phyloP scores from a whole-genome alignment of 2,888 invertebrate genomes.

The Sminthurides aquaticus region DNA sequence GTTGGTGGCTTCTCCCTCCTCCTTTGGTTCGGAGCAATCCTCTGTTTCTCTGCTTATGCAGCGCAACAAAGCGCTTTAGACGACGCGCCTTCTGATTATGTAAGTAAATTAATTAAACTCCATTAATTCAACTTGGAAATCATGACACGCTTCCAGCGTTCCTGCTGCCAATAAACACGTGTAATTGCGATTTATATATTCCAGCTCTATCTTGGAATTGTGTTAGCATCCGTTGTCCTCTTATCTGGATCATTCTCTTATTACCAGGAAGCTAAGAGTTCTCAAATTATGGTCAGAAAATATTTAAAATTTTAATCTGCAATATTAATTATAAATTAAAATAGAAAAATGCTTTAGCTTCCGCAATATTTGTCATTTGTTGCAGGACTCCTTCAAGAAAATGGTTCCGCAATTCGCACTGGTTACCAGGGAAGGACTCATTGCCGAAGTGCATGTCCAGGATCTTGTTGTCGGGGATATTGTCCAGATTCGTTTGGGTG shows the following conservation, averaged over 20 bases:
- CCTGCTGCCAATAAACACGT: background rate
- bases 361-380: no score
- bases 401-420: constrained; percentile 44
- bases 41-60: constrained; percentile 60
- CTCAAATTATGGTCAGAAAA: constrained; percentile 36
- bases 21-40: constrained; percentile 67
- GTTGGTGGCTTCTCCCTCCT: constrained; percentile 72
- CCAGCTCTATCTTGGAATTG: constrained; percentile 37
- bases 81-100: constrained; percentile 10
- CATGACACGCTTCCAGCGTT: background rate
- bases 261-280: constrained; percentile 46
- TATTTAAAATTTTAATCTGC: background rate
- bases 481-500: constrained; percentile 86
- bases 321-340: no score
- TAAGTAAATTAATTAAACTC: constrained; percentile 1
- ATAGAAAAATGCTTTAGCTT: no score
- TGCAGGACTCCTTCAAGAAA: constrained; percentile 39
- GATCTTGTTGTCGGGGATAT: constrained; percentile 54
- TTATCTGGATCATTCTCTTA: constrained; percentile 55
- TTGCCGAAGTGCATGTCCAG: constrained; percentile 45
- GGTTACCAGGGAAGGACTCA: constrained; percentile 47
- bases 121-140: background rate
- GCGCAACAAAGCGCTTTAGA: constrained; percentile 1
- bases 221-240: constrained; percentile 32
- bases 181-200: background rate